Evolutionary conservation across 1,140 invertebrate species (phyloP).

Genomic region (Drosophila micromelanica): DNA sequence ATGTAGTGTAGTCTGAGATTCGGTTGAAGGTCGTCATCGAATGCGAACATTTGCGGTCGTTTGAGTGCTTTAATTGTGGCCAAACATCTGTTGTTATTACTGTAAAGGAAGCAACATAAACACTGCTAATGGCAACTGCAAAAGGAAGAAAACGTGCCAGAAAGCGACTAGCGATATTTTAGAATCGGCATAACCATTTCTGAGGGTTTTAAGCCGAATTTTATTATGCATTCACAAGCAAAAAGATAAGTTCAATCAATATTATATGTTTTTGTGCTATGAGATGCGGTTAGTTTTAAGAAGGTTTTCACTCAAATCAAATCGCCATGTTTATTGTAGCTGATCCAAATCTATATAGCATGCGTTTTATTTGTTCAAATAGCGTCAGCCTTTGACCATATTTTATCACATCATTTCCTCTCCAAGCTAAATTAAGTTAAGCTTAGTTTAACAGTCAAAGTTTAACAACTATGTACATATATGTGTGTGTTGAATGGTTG

Average conservation of each 20-base stretch:
- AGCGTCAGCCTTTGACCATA: background rate
- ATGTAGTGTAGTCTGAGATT: conserved; percentile 59
- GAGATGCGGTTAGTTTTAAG: too few species aligned
- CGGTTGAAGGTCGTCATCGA: conserved; percentile 58
- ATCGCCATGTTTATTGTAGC: too few species aligned
- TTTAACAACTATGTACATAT: conserved; percentile 14
- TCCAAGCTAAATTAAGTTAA: background rate
- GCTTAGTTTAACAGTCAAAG: background rate
- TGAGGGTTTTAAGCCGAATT: background rate
- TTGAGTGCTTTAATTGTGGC: conserved; percentile 49
- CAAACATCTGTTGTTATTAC: conserved; percentile 44
- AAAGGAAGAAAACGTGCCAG: conserved; percentile 4
- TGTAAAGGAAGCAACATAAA: conserved; percentile 27
- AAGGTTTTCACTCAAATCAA: too few species aligned
- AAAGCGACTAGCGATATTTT: conserved; percentile 7
- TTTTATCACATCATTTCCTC: background rate
- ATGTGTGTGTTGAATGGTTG: conserved; percentile 11
- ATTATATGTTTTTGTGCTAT: too few species aligned
- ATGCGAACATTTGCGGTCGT: conserved; percentile 29
- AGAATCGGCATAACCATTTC: conserved; percentile 13
- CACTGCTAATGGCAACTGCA: conserved; percentile 36
- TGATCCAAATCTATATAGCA: too few species aligned
- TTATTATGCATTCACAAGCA: background rate
- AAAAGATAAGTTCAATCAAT: background rate
- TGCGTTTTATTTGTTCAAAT: too few species aligned